Evolutionary conservation across 2,888 invertebrate genomes (phyloP), one percentile per base, ranked within the genome.

Genomic region (Nomada fucata): DNA sequence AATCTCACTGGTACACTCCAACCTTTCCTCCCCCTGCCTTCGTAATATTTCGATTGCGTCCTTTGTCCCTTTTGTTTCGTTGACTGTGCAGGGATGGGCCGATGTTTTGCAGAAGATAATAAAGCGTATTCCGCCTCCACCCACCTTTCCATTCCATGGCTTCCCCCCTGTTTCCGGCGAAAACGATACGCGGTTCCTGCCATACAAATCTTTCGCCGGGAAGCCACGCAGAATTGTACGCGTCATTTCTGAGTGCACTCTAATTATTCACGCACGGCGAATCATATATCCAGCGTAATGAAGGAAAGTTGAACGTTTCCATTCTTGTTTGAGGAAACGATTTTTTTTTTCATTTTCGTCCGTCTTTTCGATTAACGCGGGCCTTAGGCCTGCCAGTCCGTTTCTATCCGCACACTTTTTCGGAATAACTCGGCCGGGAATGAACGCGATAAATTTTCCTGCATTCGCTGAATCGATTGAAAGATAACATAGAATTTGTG

Each of bases 241-340:
- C 84, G 85, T 85, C 85, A 73, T 76, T 80, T 76, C 75, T 75
- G 77, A 79, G 77, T 59, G 69, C 86, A 72, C 76, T 71, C 85
- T 85, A 86, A 86, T 86, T 86, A 86, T 86, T 85, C 85, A 86
- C 85, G 83, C 83, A 81, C 83, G 74, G 67, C 85, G 75, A 67
- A 80, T 82, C 85, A 23, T 63, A 53, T 53, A 75, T 72, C 64
- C 65, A 50, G 23, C 10, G 76, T 44, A 71, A 79, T 59, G 73
- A 82, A 59, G 55, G 73, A 53, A 76, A 57, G 74, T 60, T 59
- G 72, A 73, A 83, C 53, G 59, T 63, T 82, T 50, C 11, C 55
- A n/a, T 53, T 18, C 52, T 61, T 23, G 23, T 61, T 23, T 13
- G 20, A 11, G 55, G 13, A 47, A 36, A 64, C 36, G 13, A 65